Percentiles rank a stretch among this genome's conserved stretches.
Evolutionary conservation across 2,797 vertebrate genomes (phyloP).

Genomic region (Phataginus tetradactyla): DNA sequence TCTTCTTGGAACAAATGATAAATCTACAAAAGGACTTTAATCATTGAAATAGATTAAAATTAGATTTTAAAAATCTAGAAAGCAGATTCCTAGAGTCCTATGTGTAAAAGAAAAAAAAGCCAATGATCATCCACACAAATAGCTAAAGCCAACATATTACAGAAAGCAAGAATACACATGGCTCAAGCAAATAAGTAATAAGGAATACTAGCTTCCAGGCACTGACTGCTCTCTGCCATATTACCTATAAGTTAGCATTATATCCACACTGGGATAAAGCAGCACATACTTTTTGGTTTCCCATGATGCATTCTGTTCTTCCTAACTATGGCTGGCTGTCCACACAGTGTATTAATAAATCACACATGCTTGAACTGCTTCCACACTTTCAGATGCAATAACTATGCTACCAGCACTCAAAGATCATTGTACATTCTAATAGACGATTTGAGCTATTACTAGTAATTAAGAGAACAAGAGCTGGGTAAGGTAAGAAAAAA

Average conservation of each 20-base stretch:
- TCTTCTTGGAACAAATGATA: slow-evolving; percentile 50
- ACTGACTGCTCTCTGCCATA: background rate
- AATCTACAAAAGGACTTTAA: slow-evolving; percentile 50
- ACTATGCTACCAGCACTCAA: slow-evolving; percentile 33
- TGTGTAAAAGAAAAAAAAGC: background rate
- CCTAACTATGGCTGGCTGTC: slow-evolving; percentile 33
- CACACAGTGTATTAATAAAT: slow-evolving; percentile 61
- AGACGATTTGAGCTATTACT: slow-evolving; percentile 61
- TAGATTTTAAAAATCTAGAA: background rate
- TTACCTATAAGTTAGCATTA: slow-evolving; percentile 38
- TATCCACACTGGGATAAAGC: background rate
- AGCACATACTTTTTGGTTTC: slow-evolving; percentile 46
- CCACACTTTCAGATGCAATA: slow-evolving; percentile 55
- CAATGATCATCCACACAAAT: background rate
- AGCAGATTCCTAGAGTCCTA: background rate
- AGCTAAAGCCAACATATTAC: background rate
- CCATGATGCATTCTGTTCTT: slow-evolving; percentile 17
- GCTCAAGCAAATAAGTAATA: slow-evolving; percentile 1
- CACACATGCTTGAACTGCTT: slow-evolving; percentile 59
- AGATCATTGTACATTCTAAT: slow-evolving; percentile 44
- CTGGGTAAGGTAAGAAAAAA: slow-evolving; percentile 48
- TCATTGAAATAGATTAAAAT: background rate
- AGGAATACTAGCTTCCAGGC: slow-evolving; percentile 15
- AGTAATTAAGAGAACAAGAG: slow-evolving; percentile 60
- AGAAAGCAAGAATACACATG: background rate